Evolutionary conservation across 2,113 vertebrate species (phyloP).

Genomic region (Podarcis muralis): DNA sequence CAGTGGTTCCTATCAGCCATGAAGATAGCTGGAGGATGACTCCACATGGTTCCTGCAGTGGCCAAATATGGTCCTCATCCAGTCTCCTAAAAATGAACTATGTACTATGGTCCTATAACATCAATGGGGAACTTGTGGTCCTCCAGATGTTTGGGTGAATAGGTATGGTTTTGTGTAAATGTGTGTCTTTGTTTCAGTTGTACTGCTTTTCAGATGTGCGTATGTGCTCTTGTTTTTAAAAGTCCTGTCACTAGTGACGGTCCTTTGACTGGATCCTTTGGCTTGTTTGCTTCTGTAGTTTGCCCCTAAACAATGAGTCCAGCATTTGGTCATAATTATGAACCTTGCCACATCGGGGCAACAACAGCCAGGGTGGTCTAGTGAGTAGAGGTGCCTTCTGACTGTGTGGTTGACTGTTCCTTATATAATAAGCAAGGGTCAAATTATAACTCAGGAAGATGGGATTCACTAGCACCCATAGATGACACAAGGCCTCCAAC

Average conservation of each 20-base stretch:
- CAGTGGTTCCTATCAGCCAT: not conserved
- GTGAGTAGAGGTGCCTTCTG: not conserved
- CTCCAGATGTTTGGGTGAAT: too few species aligned
- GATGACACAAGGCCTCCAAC: too few species aligned
- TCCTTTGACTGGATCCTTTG: not conserved
- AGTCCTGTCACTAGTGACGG: not conserved
- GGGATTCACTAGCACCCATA: too few species aligned
- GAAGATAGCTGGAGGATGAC: not conserved
- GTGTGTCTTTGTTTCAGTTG: not conserved
- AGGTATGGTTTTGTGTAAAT: not conserved
- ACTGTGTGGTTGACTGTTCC: not conserved
- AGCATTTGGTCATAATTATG: not conserved
- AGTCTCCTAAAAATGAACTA: not conserved
- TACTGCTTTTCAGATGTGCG: too few species aligned
- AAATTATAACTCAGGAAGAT: too few species aligned
- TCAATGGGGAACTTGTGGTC: too few species aligned
- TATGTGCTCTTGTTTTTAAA: not conserved
- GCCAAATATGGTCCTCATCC: not conserved
- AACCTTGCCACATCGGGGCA: not conserved
- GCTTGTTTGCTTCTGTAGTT: not conserved
- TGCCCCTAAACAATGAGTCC: not conserved
- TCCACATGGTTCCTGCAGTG: not conserved
- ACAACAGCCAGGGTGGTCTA: not conserved
- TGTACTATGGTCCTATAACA: not conserved
- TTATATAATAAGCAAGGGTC: not conserved